phyloP scores from a whole-genome alignment of 2,888 invertebrate species.

The Poecilus cupreus region DNA sequence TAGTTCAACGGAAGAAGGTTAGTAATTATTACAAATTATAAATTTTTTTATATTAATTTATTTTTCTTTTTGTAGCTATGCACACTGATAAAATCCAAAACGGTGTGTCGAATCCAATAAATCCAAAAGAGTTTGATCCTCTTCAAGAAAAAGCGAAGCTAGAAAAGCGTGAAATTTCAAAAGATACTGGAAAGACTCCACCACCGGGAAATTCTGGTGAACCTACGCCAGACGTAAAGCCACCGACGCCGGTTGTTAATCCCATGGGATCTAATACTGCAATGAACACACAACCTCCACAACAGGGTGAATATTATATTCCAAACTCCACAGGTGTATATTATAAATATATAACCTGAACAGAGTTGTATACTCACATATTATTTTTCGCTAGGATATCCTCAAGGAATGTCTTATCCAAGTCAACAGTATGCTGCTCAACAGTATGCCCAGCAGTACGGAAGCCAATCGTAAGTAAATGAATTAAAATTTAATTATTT shows the following conservation, averaged over 20 bases:
- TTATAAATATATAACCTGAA: not conserved
- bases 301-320: slow-evolving; percentile 56
- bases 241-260: slow-evolving; percentile 39
- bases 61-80: slow-evolving; percentile 34
- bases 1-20: slow-evolving; percentile 58
- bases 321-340: slow-evolving; percentile 54
- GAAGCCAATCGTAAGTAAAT: slow-evolving; percentile 41
- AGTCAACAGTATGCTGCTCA: slow-evolving; percentile 44
- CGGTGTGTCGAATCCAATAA: slow-evolving; percentile 68
- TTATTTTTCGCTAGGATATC: slow-evolving; percentile 48
- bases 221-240: slow-evolving; percentile 36
- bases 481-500: not conserved
- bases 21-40: not conserved
- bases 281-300: slow-evolving; percentile 35
- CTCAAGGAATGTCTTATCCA: slow-evolving; percentile 52
- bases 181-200: slow-evolving; percentile 41
- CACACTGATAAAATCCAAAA: slow-evolving; percentile 49
- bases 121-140: slow-evolving; percentile 78
- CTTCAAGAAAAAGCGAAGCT: slow-evolving; percentile 72
- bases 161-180: slow-evolving; percentile 63
- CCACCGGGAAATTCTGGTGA: slow-evolving; percentile 1
- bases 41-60: not conserved
- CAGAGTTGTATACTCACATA: not conserved
- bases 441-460: slow-evolving; percentile 46
- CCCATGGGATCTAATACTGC: slow-evolving; percentile 14